Percentiles rank a stretch among this genome's conserved stretches.
These are phyloP conservation scores for Platyura marginata DNA, from an alignment of 1,140 invertebrate genomes.

Conservation along the genomic window DNA sequence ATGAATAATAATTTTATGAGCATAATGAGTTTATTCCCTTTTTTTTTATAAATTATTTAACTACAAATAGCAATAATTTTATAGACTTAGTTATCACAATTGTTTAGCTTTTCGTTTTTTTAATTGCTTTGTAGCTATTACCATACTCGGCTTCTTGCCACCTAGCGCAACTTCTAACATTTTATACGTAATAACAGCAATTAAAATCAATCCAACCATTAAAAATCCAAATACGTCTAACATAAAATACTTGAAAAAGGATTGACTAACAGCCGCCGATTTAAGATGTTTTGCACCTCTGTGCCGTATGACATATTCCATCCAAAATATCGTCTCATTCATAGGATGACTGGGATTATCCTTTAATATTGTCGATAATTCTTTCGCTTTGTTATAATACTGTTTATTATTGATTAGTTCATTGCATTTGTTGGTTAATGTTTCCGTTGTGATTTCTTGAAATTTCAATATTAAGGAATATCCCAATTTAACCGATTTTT, in stretches of 20 bases:
- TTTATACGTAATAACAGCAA: no score
- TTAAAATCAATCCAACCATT: no score
- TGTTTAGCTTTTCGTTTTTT: no score
- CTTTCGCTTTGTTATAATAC: constrained; percentile 17
- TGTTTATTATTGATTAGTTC: constrained; percentile 16
- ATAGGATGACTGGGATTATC: constrained; percentile 29
- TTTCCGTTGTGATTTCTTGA: constrained; percentile 13
- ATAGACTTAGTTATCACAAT: no score
- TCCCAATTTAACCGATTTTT: not conserved
- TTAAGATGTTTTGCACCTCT: constrained; percentile 26
- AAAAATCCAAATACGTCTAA: constrained; percentile 23
- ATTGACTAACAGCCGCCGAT: constrained; percentile 22
- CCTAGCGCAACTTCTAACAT: no score
- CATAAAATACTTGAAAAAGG: constrained; percentile 27
- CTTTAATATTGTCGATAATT: constrained; percentile 22
- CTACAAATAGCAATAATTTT: no score
- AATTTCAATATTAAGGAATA: constrained; percentile 7
- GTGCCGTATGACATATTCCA: constrained; percentile 34
- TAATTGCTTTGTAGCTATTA: no score
- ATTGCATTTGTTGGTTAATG: constrained; percentile 13
- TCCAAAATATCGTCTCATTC: constrained; percentile 35
- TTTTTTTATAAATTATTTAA: no score
- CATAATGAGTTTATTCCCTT: no score
- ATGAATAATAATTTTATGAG: no score
- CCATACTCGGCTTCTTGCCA: no score